phyloP scores from a whole-genome alignment of 2,113 vertebrate species.

The Alligator mississippiensis region DNA sequence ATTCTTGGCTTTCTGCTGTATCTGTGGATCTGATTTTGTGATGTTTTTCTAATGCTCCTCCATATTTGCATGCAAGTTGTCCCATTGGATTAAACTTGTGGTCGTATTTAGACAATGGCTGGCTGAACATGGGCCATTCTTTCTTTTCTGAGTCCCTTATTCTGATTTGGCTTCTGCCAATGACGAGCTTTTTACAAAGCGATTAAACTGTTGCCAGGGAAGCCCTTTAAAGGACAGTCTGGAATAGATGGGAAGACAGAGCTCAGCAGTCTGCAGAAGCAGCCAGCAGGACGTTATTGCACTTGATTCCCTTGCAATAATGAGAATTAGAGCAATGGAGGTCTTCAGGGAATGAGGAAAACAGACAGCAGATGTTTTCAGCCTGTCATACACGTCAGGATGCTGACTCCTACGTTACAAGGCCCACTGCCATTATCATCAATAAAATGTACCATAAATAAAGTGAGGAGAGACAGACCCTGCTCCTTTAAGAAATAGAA shows the following conservation, averaged over 20 bases:
- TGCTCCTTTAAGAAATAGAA: neutral
- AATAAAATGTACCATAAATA: neutral
- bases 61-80: neutral
- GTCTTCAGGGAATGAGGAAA: neutral
- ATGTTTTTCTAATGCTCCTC: neutral
- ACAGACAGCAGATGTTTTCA: fast-evolving
- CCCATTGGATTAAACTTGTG: neutral
- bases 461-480: fast-evolving
- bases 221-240: neutral
- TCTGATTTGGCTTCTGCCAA: neutral
- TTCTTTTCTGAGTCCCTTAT: neutral
- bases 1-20: neutral
- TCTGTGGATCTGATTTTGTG: neutral
- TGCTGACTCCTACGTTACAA: no score
- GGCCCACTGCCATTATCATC: neutral
- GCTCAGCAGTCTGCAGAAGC: neutral
- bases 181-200: neutral
- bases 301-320: neutral
- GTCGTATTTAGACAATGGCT: neutral
- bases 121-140: neutral
- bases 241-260: neutral
- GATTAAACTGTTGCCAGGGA: neutral
- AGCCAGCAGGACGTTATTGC: neutral
- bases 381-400: neutral
- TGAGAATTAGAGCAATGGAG: neutral